These are phyloP conservation scores for Ophion ellenae DNA, from an alignment of 2,888 invertebrate species.

Conservation along the genomic window DNA sequence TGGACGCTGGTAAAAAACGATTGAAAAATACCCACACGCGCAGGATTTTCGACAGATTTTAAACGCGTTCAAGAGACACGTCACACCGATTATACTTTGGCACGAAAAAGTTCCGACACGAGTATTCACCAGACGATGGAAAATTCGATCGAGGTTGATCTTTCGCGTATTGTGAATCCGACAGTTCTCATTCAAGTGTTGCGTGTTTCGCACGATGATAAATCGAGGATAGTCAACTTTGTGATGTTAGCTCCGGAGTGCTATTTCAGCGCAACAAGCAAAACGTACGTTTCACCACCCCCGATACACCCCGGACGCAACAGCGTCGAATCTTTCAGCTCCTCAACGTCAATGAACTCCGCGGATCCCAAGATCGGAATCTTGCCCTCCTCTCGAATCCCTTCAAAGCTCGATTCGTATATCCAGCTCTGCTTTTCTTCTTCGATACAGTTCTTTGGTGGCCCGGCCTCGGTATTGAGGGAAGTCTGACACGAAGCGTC, in stretches of 20 bases:
- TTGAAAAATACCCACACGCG: slow-evolving; percentile 9
- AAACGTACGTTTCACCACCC: slow-evolving; percentile 17
- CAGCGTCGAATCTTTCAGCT: slow-evolving; percentile 20
- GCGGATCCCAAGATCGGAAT: background rate
- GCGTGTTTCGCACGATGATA: background rate
- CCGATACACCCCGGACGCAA: slow-evolving; percentile 20
- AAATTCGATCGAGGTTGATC: slow-evolving; percentile 35
- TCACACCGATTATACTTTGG: slow-evolving; percentile 56
- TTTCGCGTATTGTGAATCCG: slow-evolving; percentile 1
- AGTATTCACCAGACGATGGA: slow-evolving; percentile 35
- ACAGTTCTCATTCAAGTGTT: background rate
- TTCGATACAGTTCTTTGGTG: background rate
- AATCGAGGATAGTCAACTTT: background rate
- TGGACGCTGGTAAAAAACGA: slow-evolving; percentile 42
- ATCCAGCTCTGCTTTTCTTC: background rate
- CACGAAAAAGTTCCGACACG: slow-evolving; percentile 44
- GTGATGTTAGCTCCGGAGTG: background rate
- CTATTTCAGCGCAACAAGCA: slow-evolving; percentile 24
- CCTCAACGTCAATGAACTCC: slow-evolving; percentile 20
- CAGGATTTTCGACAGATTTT: background rate
- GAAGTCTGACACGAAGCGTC: background rate
- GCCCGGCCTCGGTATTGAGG: background rate
- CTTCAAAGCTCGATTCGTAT: background rate
- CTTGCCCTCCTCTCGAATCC: background rate
- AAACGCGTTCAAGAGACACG: slow-evolving; percentile 44